Conservation (phyloP, 1,140 invertebrate genomes). For the Lethrus apterus region DNA sequence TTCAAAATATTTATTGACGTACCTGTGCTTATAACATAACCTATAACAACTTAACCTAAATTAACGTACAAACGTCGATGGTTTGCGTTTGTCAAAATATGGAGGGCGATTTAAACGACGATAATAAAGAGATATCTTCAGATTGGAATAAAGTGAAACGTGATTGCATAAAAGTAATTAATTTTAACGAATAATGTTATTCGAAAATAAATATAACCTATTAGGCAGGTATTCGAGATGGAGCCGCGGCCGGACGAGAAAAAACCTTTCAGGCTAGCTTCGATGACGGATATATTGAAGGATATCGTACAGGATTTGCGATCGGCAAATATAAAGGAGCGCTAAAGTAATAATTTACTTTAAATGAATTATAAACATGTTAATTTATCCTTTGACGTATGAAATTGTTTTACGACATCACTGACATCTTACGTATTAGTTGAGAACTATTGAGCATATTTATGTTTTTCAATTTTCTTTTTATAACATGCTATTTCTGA, state of each 20-base stretch:
- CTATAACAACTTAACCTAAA: too few relatives aligned
- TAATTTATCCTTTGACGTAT: constrained; percentile 2
- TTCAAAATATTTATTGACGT: too few relatives aligned
- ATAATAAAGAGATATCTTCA: background rate
- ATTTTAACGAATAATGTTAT: constrained; percentile 5
- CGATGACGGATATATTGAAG: constrained; percentile 48
- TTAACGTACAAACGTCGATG: too few relatives aligned
- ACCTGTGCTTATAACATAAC: too few relatives aligned
- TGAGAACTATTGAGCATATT: too few relatives aligned
- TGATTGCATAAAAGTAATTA: constrained; percentile 35
- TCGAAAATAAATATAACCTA: constrained; percentile 12
- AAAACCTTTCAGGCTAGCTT: constrained; percentile 49
- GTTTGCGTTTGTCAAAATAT: too few relatives aligned
- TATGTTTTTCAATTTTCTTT: too few relatives aligned
- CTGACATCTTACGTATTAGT: too few relatives aligned
- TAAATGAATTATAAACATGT: background rate
- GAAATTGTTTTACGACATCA: too few relatives aligned
- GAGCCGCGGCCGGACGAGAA: constrained; percentile 45
- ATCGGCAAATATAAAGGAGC: constrained; percentile 44
- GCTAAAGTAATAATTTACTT: constrained; percentile 20
- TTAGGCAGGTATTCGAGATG: constrained; percentile 51
- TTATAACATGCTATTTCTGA: too few relatives aligned
- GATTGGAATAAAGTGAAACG: constrained; percentile 34
- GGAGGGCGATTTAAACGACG: too few relatives aligned
- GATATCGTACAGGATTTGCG: constrained; percentile 45